Evolutionary conservation across 2,888 invertebrate genomes (phyloP).

Genomic region (Papilio protenor): DNA sequence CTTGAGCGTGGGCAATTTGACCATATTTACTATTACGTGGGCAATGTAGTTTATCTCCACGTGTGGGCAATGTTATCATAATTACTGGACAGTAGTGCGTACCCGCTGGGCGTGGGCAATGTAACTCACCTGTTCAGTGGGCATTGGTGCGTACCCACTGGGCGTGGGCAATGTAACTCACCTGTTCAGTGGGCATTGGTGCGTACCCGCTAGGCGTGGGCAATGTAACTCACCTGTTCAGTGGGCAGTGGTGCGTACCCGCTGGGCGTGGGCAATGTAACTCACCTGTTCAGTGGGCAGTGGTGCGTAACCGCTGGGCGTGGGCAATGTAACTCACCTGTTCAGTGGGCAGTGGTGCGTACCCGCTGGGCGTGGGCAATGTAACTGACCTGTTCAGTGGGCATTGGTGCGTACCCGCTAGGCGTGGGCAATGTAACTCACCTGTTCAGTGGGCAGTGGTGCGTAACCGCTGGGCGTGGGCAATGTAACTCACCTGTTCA

Average conservation of each 20-base stretch:
- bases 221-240: slow-evolving; percentile 65
- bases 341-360: not conserved
- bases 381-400: slow-evolving; percentile 59
- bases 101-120: not conserved
- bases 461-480: too few species aligned
- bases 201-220: slow-evolving; percentile 94
- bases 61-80: slow-evolving; percentile 86
- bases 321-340: not conserved
- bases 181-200: slow-evolving; percentile 81
- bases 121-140: not conserved
- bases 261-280: not conserved
- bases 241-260: not conserved
- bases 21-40: slow-evolving; percentile 54
- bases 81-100: not conserved
- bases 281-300: not conserved
- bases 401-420: slow-evolving; percentile 90
- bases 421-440: slow-evolving; percentile 88
- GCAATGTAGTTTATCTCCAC: slow-evolving; percentile 92
- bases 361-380: too few species aligned
- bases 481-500: too few species aligned
- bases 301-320: not conserved
- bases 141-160: not conserved
- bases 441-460: too few species aligned
- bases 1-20: not conserved
- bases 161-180: slow-evolving; percentile 46